Conservation (phyloP, 2,888 invertebrate species). For the Neuroscelio doddi region DNA sequence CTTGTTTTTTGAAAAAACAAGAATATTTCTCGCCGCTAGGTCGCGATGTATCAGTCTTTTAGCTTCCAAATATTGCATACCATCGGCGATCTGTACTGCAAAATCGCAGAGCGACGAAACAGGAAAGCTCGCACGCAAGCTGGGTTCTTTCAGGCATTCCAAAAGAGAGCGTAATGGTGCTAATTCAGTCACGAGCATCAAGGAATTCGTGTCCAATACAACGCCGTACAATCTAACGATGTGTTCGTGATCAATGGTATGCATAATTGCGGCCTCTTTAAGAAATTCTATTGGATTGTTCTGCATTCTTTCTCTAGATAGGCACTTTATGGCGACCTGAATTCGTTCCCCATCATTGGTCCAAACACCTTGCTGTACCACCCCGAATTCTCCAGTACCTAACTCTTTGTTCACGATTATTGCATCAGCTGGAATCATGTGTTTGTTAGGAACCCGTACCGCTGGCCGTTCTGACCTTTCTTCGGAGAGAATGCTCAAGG, state of each 20-base stretch:
- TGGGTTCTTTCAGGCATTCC: conserved; percentile 96
- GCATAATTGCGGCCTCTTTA: conserved; percentile 99
- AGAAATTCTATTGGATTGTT: conserved; percentile 97
- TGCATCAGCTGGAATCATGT: conserved; percentile 88
- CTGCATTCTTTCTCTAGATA: conserved; percentile 95
- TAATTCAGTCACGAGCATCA: conserved; percentile 90
- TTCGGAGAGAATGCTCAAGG: conserved; percentile 65
- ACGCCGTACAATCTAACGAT: conserved; percentile 98
- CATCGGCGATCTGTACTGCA: conserved; percentile 95
- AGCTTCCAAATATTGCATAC: conserved; percentile 97
- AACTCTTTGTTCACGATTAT: conserved; percentile 95
- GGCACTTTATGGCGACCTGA: conserved; percentile 97
- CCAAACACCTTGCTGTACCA: conserved; percentile 98
- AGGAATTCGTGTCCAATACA: conserved; percentile 90
- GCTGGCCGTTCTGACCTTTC: conserved; percentile 70
- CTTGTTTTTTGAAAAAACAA: conserved; percentile 96
- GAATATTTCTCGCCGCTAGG: conserved; percentile 96
- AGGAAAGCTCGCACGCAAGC: conserved; percentile 91
- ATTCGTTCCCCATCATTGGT: conserved; percentile 92
- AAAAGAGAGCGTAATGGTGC: conserved; percentile 95
- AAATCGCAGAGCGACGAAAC: conserved; percentile 95
- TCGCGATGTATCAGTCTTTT: conserved; percentile 98
- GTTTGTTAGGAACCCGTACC: conserved; percentile 84
- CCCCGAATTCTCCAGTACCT: conserved; percentile 98
- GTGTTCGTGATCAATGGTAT: conserved; percentile 96